Percentiles rank a stretch among this genome's conserved stretches.
Conservation (phyloP, 2,797 vertebrate species). For the Gobio occitaniae region DNA sequence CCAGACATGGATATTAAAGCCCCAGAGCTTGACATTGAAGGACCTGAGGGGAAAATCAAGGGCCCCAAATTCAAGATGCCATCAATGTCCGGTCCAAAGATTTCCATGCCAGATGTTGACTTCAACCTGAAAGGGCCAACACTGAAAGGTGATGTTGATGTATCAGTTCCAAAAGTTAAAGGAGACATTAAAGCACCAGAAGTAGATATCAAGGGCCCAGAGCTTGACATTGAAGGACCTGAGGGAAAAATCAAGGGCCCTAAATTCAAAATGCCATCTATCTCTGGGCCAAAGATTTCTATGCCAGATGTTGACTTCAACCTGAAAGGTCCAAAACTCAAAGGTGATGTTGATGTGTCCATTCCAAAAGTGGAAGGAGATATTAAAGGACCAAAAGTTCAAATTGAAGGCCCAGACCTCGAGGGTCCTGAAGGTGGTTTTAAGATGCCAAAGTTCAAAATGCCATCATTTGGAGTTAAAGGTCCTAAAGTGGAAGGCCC, state of each 20-base stretch:
- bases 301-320: background rate
- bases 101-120: conserved; percentile 53
- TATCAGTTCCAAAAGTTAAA: background rate
- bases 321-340: background rate
- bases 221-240: background rate
- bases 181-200: no score
- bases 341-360: background rate
- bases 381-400: background rate
- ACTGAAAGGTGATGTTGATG: conserved; percentile 61
- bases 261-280: background rate
- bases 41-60: conserved; percentile 50
- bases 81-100: conserved; percentile 34
- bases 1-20: background rate
- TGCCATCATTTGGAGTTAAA: no score
- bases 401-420: background rate
- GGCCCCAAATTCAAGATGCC: conserved; percentile 58
- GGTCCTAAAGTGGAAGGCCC: no score
- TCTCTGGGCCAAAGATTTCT: background rate
- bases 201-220: no score
- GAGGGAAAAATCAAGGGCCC: background rate
- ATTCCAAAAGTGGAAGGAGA: background rate
- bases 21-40: conserved; percentile 54
- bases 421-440: background rate
- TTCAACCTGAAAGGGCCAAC: conserved; percentile 9
- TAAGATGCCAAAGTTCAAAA: background rate